Evolutionary conservation across 1,140 invertebrate genomes (phyloP).

Genomic region (Temnothorax longispinosus): DNA sequence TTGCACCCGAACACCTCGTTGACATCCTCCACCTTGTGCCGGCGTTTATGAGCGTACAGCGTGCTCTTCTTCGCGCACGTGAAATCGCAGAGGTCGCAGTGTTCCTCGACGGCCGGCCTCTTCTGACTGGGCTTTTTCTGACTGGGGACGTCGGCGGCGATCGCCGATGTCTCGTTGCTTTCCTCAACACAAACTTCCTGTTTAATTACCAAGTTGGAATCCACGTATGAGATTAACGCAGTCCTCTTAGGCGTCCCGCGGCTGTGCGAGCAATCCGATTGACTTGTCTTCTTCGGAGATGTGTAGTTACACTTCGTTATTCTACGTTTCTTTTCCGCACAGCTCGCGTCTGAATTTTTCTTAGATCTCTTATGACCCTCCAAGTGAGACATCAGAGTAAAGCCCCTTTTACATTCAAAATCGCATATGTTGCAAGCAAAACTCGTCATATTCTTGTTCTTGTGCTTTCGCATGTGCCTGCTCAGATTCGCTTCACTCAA

Average conservation of each 20-base stretch:
- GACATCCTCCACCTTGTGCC: constrained; percentile 78
- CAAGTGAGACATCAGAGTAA: constrained; percentile 65
- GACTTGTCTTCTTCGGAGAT: neutral
- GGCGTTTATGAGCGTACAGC: constrained; percentile 85
- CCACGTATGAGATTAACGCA: neutral
- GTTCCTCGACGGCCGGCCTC: constrained; percentile 1
- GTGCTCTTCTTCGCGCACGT: constrained; percentile 86
- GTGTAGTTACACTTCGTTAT: neutral
- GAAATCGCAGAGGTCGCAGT: constrained; percentile 83
- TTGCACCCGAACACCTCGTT: constrained; percentile 77
- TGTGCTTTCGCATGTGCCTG: constrained; percentile 33
- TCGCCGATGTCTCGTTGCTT: neutral
- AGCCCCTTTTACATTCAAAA: constrained; percentile 66
- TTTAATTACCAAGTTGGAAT: constrained; percentile 11
- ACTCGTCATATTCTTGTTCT: neutral
- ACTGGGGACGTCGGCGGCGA: neutral
- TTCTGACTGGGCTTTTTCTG: neutral
- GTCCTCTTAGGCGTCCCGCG: neutral
- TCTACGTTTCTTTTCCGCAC: constrained; percentile 14
- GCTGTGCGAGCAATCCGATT: neutral
- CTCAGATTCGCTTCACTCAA: neutral
- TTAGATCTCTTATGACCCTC: constrained; percentile 39
- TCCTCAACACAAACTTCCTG: neutral
- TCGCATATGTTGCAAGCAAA: constrained; percentile 62
- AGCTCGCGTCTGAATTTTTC: neutral